phyloP scores from a whole-genome alignment of 2,888 invertebrate genomes.

The Eilema depressum region DNA sequence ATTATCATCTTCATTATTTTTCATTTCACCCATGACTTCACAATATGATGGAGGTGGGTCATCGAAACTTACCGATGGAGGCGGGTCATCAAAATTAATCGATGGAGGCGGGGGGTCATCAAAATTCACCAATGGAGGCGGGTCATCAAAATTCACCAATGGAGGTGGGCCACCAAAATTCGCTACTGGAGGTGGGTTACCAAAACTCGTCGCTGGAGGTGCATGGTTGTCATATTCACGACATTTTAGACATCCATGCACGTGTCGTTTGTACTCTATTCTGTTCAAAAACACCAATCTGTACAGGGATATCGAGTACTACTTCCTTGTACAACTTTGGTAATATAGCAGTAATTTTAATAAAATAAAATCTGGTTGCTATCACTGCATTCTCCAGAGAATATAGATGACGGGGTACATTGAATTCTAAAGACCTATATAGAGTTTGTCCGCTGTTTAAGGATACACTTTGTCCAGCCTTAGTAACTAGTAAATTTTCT shows the following conservation, averaged over 20 bases:
- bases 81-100: not conserved
- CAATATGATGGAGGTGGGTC: slow-evolving; percentile 55
- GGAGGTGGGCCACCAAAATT: not conserved
- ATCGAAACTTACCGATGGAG: not conserved
- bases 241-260: no score
- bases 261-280: no score
- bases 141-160: no score
- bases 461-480: slow-evolving; percentile 40
- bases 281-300: slow-evolving; percentile 47
- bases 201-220: no score
- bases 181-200: not conserved
- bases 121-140: not conserved
- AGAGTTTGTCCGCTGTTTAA: slow-evolving; percentile 44
- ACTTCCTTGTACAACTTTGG: slow-evolving; percentile 33
- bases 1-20: slow-evolving; percentile 28
- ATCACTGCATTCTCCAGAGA: slow-evolving; percentile 53
- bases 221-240: no score
- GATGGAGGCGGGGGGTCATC: not conserved
- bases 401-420: slow-evolving; percentile 20
- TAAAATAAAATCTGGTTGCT: slow-evolving; percentile 51
- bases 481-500: slow-evolving; percentile 38
- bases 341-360: slow-evolving; percentile 42
- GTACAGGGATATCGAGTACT: slow-evolving; percentile 52
- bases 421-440: slow-evolving; percentile 39
- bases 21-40: slow-evolving; percentile 51